Evolutionary conservation across 2,113 vertebrate species (phyloP), one percentile per base, ranked within the genome.

Genomic region (Hippocampus guttulatus): DNA sequence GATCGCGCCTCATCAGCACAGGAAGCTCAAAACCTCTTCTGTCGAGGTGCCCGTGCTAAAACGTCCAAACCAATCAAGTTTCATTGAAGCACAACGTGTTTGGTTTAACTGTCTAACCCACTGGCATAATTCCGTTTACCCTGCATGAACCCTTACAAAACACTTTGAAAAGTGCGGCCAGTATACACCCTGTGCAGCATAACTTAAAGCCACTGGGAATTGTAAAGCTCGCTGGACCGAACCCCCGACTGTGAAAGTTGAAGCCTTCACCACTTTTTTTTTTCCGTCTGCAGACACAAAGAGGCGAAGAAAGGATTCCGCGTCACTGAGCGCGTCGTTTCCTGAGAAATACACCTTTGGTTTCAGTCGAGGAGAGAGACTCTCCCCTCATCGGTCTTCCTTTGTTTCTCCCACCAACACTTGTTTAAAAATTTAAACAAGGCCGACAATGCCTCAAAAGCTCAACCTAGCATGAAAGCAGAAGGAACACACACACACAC

Each of bases 351-450:
- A 84, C 84, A 89, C 81, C 87, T 85, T 76, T 43, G 33, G 64
- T 86, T 82, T 81, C 73, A 75, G 75, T 79, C 74, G 68, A 84
- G 71, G 75, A 74, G 67, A 82, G 71, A 74, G 80, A 81, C 77
- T 80, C 66, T 75, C 18, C 62, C 67, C 75, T 83, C n/a, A 60
- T 82, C 84, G 80, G 64, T 57, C 69, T 74, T 73, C 81, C 82
- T 84, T 89, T 91, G 83, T 88, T 86, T 87, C 74, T 5, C 73
- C 41, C 64, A 47, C 18, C 57, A 5, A 71, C 16, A 65, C 72
- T 78, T 85, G 83, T 92, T 83, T 89, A 92, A 90, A 61, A 87
- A 88, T 92, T 90, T 90, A 90, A 89, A 89, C 84, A 75, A 78
- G 78, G 72, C 82, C 82, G 81, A 88, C 84, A 90, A 89, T 88